These are phyloP conservation scores for Prietella phreatophila DNA, from an alignment of 2,113 vertebrate species.

Conservation along the genomic window DNA sequence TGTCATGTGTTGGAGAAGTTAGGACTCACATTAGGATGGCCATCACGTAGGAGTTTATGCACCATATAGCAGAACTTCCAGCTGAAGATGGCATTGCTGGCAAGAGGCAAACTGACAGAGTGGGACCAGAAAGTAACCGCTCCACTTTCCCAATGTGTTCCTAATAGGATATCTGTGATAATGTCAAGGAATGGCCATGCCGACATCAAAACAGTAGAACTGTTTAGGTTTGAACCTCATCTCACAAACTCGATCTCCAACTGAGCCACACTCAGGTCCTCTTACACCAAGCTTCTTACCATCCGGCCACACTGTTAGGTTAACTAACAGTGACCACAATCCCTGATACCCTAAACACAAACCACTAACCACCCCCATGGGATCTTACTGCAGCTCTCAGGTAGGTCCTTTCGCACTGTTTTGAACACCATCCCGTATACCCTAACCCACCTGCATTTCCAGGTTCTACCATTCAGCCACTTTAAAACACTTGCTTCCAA, in stretches of 20 bases:
- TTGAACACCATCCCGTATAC: not conserved
- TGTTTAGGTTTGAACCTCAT: not conserved
- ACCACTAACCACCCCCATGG: not conserved
- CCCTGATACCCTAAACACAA: not conserved
- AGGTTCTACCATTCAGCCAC: not conserved
- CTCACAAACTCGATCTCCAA: not conserved
- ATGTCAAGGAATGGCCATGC: conserved; percentile 71
- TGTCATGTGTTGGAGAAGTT: not conserved
- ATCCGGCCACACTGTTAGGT: not conserved
- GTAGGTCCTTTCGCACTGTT: not conserved
- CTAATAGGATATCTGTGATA: conserved; percentile 77
- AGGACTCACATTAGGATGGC: conserved; percentile 85
- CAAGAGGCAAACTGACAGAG: conserved; percentile 83
- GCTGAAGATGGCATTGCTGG: conserved; percentile 88
- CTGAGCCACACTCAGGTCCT: not conserved
- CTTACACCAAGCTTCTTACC: not conserved
- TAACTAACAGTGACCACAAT: not conserved
- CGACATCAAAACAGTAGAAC: conserved; percentile 6
- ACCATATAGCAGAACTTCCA: conserved; percentile 98
- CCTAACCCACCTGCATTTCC: not conserved
- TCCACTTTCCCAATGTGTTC: conserved; percentile 89
- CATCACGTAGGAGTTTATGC: conserved; percentile 91
- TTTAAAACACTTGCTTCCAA: not conserved
- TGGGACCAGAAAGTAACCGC: conserved; percentile 91
- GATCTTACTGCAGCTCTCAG: not conserved